Evolutionary conservation across 2,113 vertebrate species (phyloP), one percentile per base, ranked within the genome.

Genomic region (Rhynchopsitta pachyrhyncha): DNA sequence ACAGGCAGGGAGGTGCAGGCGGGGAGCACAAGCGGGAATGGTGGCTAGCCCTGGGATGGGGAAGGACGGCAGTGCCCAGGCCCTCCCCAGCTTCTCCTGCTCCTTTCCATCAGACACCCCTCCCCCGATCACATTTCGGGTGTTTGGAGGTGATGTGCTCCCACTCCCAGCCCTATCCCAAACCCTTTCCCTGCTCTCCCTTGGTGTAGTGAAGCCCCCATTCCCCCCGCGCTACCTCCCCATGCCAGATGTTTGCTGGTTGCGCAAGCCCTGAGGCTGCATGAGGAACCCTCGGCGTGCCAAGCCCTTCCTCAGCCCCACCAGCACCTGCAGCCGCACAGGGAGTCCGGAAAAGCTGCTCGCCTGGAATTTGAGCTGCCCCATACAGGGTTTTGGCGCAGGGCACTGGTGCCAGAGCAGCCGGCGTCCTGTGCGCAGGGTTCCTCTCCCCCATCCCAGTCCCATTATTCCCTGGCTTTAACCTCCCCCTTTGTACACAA

Each of bases 381-480:
- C 11, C 10, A 4, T 3, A 12, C 0, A 2, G n/a, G 12, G 41
- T 23, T 11, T n/a, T 2, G 2, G 57, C 0, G 1, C 41, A 29
- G 41, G 55, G 23, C 9, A 16, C 55, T 20, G 28, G 28, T 22
- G 28, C 11, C 10, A 1, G 49, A 68, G 42, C 19, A 37, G 25
- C 16, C 3, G 0, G 31, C 11, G 29, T 66, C 25, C 31, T 31
- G 3, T 18, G 63, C 35, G 5, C 17, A 9, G 9, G 31, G 5
- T 12, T n/a, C 33, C 52, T 62, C 52, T 35, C 42, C 52, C 27
- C 46, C 5, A 11, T 27, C 25, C 35, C 3, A 2, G 31, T 31
- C 20, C 37, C 2, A 1, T 44, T 59, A 20, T 37, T 37, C 33
- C 62, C 78, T 39, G 18, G 7, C 18, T 16, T 11, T n/a, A 20